A percentile compares a stretch with the other conserved stretches of the same genome.
phyloP scores from a whole-genome alignment of 2,888 invertebrate genomes.

The Hoplodrina ambigua region DNA sequence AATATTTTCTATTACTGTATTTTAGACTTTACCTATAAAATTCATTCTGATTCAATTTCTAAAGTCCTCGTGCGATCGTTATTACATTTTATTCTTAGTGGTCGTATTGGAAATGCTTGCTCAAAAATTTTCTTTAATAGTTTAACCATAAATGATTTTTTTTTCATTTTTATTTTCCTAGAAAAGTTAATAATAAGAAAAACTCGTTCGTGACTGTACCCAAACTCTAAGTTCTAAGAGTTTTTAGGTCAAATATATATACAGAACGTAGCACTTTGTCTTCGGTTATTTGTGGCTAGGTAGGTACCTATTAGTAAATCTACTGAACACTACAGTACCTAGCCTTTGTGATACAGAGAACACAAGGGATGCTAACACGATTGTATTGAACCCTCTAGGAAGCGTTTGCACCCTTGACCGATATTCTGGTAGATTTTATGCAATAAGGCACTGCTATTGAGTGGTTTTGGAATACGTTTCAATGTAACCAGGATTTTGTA shows the following conservation, averaged over 20 bases:
- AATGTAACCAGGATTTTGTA: too few species aligned
- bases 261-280: background rate
- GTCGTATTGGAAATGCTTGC: background rate
- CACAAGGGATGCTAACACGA: conserved; percentile 12
- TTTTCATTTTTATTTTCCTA: too few species aligned
- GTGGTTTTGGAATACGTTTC: background rate
- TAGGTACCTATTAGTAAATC: background rate
- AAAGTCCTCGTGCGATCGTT: background rate
- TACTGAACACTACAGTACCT: background rate
- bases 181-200: too few species aligned
- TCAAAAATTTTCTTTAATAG: background rate
- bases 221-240: too few species aligned
- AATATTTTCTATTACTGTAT: conserved; percentile 6
- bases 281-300: background rate
- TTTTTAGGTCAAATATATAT: too few species aligned
- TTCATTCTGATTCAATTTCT: conserved; percentile 2
- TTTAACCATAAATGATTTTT: too few species aligned
- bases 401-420: background rate
- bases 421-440: conserved; percentile 1
- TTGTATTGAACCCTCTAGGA: conserved; percentile 10
- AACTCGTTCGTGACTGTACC: too few species aligned
- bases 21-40: conserved; percentile 13
- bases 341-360: conserved; percentile 11
- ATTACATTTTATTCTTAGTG: background rate
- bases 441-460: conserved; percentile 1